Conservation (phyloP, 2,797 vertebrate species). For the Champsocephalus esox region DNA sequence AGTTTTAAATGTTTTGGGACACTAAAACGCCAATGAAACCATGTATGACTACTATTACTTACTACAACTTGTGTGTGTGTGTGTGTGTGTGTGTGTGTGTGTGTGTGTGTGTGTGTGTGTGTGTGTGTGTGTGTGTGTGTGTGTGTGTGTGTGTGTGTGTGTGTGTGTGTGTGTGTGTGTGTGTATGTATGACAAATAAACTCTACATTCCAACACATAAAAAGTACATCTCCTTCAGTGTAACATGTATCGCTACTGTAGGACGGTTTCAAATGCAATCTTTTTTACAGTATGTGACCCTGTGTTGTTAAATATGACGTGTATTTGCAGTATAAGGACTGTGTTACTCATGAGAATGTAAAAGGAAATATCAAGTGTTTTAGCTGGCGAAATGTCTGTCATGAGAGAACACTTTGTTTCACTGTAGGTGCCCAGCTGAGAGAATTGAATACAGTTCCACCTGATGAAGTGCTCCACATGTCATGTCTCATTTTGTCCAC, state of each 20-base stretch:
- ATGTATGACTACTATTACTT: too few relatives aligned
- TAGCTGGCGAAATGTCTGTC: conserved; percentile 4
- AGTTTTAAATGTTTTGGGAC: too few relatives aligned
- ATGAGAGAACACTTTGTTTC: not conserved
- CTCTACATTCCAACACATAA: conserved; percentile 11
- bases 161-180: not conserved
- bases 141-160: too few relatives aligned
- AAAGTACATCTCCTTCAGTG: not conserved
- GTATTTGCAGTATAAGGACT: not conserved
- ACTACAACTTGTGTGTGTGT: too few relatives aligned
- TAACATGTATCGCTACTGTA: conserved; percentile 12
- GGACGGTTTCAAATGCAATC: conserved; percentile 18
- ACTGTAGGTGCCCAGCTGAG: not conserved
- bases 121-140: too few relatives aligned
- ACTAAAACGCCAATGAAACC: too few relatives aligned
- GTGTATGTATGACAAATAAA: not conserved
- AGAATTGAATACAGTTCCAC: not conserved
- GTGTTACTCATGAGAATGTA: not conserved
- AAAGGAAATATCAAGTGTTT: not conserved
- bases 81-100: too few relatives aligned
- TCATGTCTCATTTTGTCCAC: conserved; percentile 37
- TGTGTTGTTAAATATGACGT: conserved; percentile 3
- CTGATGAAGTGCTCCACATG: not conserved
- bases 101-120: too few relatives aligned
- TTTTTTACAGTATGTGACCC: conserved; percentile 24